Base-by-base conservation (phyloP, 2,888 invertebrate genomes). In the Dorcus parallelipipedus region DNA sequence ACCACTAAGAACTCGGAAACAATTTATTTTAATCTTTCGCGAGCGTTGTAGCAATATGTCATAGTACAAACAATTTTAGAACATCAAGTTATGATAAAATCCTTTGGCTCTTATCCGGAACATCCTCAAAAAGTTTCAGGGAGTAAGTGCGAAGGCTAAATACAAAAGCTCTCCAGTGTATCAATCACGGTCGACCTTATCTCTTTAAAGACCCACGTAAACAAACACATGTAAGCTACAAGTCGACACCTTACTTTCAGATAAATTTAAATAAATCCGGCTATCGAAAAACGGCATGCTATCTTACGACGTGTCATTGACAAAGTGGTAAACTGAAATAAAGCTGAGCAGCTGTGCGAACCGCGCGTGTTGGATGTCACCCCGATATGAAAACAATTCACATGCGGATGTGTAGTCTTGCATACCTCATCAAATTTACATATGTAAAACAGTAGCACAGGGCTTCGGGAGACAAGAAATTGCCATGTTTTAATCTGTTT, bases 161-260 rank as follows among this genome's bases (percentile, higher is more conserved):
- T 41, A 42, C 38, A 52, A 52, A 52, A 17, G n/a, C 39, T 7
- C 51, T 20, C 17, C 26, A 20, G 69, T 74, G 72, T 73, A 75
- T 76, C 74, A 74, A 73, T 73, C 73, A 72, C 63, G 67, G 67
- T 69, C 70, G 68, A 66, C 70, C 68, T 74, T 74, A 75, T 75
- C 74, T 70, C 67, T 65, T 63, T 70, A 73, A 73, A 74, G 73
- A 69, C 70, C 71, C 69, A 70, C 72, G 70, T 72, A 72, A 74
- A 75, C 72, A 74, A 75, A 75, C 76, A 76, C 67, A 67, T 75
- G 75, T 76, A 76, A 74, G 71, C 69, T 73, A 73, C 73, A 73
- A 73, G 69, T 74, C 74, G 74, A 74, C 75, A 75, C 74, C 74
- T 75, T 71, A 69, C 72, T 74, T 74, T 71, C 67, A 70, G 72